phyloP scores from a whole-genome alignment of 2,113 vertebrate species.

The Colossoma macropomum region DNA sequence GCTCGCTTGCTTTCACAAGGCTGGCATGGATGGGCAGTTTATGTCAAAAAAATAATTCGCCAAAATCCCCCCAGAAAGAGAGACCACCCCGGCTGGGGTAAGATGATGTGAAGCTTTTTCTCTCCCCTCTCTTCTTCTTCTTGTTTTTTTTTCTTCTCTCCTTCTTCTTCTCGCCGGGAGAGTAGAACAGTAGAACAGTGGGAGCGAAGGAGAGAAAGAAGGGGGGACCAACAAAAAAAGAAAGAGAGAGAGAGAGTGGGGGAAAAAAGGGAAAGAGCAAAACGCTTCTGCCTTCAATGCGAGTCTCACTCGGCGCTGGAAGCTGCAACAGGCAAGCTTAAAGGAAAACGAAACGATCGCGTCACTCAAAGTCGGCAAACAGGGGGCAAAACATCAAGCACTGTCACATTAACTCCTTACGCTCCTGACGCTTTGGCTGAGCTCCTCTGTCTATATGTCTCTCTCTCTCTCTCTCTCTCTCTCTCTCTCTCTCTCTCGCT shows the following conservation, averaged over 20 bases:
- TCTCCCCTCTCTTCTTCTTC: not conserved
- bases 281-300: constrained; percentile 68
- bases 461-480: constrained; percentile 59
- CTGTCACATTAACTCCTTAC: constrained; percentile 82
- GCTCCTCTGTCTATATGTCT: constrained; percentile 72
- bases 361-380: constrained; percentile 89
- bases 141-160: not conserved
- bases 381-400: constrained; percentile 79
- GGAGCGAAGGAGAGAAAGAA: not conserved
- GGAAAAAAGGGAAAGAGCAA: constrained; percentile 60
- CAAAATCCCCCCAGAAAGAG: constrained; percentile 39
- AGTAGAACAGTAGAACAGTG: not conserved
- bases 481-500: constrained; percentile 41
- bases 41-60: constrained; percentile 58
- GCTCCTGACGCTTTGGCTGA: constrained; percentile 66
- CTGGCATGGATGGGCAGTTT: constrained; percentile 76
- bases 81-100: not conserved
- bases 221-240: constrained; percentile 31
- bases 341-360: constrained; percentile 87
- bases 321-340: constrained; percentile 92
- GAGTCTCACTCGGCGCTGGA: constrained; percentile 78
- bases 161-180: not conserved
- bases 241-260: constrained; percentile 58
- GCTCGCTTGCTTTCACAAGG: constrained; percentile 77
- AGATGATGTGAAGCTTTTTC: not conserved